These are phyloP conservation scores for Pantala flavescens DNA, from an alignment of 1,140 invertebrate genomes.

Conservation along the genomic window DNA sequence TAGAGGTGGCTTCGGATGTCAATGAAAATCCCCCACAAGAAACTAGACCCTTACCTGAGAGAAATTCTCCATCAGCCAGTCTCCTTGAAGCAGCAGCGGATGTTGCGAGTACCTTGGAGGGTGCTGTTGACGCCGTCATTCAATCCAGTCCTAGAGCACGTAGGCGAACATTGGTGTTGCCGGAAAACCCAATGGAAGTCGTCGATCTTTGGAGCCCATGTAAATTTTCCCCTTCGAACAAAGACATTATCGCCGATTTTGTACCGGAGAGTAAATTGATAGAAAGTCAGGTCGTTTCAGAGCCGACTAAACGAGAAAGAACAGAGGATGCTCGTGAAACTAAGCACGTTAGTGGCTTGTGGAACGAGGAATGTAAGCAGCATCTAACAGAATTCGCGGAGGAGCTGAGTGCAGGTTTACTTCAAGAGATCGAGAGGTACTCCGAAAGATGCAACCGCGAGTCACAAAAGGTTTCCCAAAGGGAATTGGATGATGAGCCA, in stretches of 20 bases:
- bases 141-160: slow-evolving; percentile 44
- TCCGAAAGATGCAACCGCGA: slow-evolving; percentile 18
- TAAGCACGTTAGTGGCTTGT: slow-evolving; percentile 32
- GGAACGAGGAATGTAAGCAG: slow-evolving; percentile 51
- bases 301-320: background rate
- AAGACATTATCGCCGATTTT: background rate
- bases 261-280: background rate
- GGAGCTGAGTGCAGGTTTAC: slow-evolving; percentile 58
- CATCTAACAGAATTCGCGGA: slow-evolving; percentile 67
- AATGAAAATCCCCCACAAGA: background rate
- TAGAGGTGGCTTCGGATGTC: background rate
- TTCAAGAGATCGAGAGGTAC: slow-evolving; percentile 63
- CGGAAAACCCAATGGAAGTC: slow-evolving; percentile 37
- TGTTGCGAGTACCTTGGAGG: slow-evolving; percentile 53
- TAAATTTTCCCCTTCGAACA: background rate
- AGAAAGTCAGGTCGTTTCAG: background rate
- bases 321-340: slow-evolving; percentile 11
- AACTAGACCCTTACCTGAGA: background rate
- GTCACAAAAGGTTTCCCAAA: background rate
- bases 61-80: slow-evolving; percentile 29
- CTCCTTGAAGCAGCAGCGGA: slow-evolving; percentile 53
- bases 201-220: background rate
- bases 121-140: slow-evolving; percentile 51
- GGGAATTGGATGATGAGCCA: background rate
- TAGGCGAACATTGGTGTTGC: slow-evolving; percentile 37